These are phyloP conservation scores for Pluvianellus socialis DNA, from an alignment of 2,113 vertebrate genomes.

Conservation along the genomic window DNA sequence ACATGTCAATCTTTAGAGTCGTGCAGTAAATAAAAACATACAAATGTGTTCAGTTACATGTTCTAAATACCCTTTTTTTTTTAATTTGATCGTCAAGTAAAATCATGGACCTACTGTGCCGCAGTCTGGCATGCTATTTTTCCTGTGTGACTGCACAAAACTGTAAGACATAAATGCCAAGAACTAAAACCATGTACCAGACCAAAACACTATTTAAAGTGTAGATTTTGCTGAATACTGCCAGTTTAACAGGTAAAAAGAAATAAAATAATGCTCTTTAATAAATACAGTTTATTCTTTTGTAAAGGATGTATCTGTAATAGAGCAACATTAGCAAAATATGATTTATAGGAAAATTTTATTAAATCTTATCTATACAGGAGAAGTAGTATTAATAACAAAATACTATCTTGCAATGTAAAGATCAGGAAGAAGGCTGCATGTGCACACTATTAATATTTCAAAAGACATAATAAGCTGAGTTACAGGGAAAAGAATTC, in stretches of 20 bases:
- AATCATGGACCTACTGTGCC: not conserved
- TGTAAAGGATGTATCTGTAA: not conserved
- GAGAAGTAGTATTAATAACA: not conserved
- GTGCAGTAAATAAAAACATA: slow-evolving; percentile 21
- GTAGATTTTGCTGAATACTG: not conserved
- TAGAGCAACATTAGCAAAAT: not conserved
- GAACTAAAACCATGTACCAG: not conserved
- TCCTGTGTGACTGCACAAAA: not conserved
- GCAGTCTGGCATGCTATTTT: not conserved
- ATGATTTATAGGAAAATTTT: not conserved
- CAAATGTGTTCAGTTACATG: not conserved
- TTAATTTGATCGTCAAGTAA: not conserved
- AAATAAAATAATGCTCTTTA: not conserved
- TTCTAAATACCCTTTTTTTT: not conserved
- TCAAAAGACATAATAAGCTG: not conserved
- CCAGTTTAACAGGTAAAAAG: not conserved
- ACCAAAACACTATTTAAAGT: not conserved
- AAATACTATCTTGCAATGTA: not conserved
- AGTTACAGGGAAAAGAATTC: not conserved
- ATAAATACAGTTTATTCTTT: not conserved
- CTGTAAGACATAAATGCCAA: not conserved
- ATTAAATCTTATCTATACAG: not conserved
- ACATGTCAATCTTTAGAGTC: not conserved
- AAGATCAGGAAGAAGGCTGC: not conserved
- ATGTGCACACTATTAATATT: not conserved